Base-by-base conservation (phyloP, 2,888 invertebrate genomes). In the Nephrocerus scutellatus region DNA sequence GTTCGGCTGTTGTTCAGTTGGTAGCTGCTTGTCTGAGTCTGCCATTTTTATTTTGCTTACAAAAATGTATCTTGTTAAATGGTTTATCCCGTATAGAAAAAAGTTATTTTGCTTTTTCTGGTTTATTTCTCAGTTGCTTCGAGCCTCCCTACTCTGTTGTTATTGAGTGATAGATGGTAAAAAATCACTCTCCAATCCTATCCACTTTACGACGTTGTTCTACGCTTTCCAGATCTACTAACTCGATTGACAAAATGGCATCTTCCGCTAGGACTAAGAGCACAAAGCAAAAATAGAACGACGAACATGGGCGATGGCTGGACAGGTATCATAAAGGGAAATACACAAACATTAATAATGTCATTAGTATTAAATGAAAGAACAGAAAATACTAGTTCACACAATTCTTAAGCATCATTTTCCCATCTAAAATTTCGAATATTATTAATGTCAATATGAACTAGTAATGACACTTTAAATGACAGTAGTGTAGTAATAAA, bases 11-110 rank as follows among this genome's bases (percentile, higher is more conserved):
- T 79, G 72, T 77, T 62, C 60, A 51, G 58, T 54, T 52, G 59
- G 56, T 58, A 60, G 55, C 48, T 55, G 80, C 74, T 83, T 82
- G 75, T 87, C 90, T 79, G 89, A 83, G 84, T 92, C 91, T 84
- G 90, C 89, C 91, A 92, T 91, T 58, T 59, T 54, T 52, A 38
- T 46, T 48, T 44, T 45, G 43, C 39, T 42, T 23, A 45, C 44
- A 50, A 44, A 51, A 49, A 36, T 26, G 15, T 41, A 36, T 33
- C 36, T 18, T 43, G 14, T 36, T 19, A 28, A 36, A 34, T 30
- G 5, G 6, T 31, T 44, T 41, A 30, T 46, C 19, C 35, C 28
- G 24, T 31, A 43, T 44, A 45, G 50, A 47, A 44, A 42, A 47
- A 43, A 33, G 46, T 39, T 36, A 43, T 41, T 39, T 43, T 34